Evolutionary conservation across 2,888 invertebrate genomes (phyloP), one percentile per base, ranked within the genome.

Genomic region (Hirtodrosophila alboralis): DNA sequence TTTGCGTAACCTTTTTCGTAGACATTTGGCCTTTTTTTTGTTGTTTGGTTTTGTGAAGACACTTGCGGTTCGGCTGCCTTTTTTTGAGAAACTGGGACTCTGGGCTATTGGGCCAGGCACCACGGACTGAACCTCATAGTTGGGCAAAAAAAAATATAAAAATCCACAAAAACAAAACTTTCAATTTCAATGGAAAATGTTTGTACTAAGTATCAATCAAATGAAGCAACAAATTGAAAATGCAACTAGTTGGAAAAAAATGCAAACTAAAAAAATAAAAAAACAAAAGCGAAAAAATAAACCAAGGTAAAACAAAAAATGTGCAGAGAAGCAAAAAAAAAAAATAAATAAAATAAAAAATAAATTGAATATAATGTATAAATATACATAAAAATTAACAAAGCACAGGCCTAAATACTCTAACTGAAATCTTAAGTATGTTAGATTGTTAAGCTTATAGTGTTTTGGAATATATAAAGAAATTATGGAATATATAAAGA

Each of bases 1-100:
- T 88, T 88, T 86, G 87, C 86, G 86, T 87, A 89, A 88, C 88
- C 88, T 88, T 88, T 77, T 88, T 77, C 76, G 63, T 65, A 69
- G 83, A 71, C 79, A 65, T 78, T 86, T 86, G 77, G 77, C 86
- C 86, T 79, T 79, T 84, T 61, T 60, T 30, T n/a, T n/a, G n/a
- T n/a, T 10, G 28, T 43, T 57, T 52, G n/a, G 27, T 49, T 62
- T 54, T 30, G 23, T 5, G 18, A 52, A 44, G 44, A 38, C 30
- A 37, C 52, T 53, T 43, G 38, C 53, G 53, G 43, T 38, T 27
- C 43, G 30, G 7, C 26, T 52, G 47, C 37, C 43, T 54, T 41
- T 33, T 47, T 37, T 40, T 28, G 1, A 18, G 47, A 27, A 34
- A 31, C 36, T 57, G 14, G 44, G n/a, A n/a, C 36, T 56, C 37